phyloP scores from a whole-genome alignment of 2,113 vertebrate genomes.

The Nothoprocta pentlandii region DNA sequence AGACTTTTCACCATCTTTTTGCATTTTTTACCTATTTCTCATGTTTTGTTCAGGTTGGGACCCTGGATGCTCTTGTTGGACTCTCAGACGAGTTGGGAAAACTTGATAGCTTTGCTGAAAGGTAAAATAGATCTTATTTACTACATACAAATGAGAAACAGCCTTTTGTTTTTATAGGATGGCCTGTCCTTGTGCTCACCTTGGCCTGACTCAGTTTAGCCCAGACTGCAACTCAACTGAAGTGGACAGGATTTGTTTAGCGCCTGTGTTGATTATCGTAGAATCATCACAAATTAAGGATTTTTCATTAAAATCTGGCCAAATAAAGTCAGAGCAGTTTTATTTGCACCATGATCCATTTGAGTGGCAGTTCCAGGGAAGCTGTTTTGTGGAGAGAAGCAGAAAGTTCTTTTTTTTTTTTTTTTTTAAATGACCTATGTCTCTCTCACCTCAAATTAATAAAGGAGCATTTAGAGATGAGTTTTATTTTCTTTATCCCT shows the following conservation, averaged over 20 bases:
- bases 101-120: slow-evolving; percentile 91
- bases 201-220: not conserved
- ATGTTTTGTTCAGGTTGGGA: slow-evolving; percentile 85
- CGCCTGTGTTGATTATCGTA: not conserved
- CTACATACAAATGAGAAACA: slow-evolving; percentile 72
- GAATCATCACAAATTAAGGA: not conserved
- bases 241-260: not conserved
- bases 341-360: not conserved
- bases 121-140: slow-evolving; percentile 87
- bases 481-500: not conserved
- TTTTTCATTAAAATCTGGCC: not conserved
- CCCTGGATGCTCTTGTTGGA: slow-evolving; percentile 90
- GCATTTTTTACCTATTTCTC: slow-evolving; percentile 42
- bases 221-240: not conserved
- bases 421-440: not conserved
- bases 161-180: slow-evolving; percentile 62
- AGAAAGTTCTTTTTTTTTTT: not conserved
- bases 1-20: not conserved
- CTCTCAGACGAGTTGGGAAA: slow-evolving; percentile 92
- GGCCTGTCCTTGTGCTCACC: slow-evolving; percentile 64
- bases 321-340: not conserved
- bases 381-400: not conserved
- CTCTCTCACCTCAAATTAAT: not conserved
- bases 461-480: not conserved
- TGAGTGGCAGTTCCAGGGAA: not conserved